Evolutionary conservation across 2,113 vertebrate genomes (phyloP).

Genomic region (Dicerorhinus sumatrensis): DNA sequence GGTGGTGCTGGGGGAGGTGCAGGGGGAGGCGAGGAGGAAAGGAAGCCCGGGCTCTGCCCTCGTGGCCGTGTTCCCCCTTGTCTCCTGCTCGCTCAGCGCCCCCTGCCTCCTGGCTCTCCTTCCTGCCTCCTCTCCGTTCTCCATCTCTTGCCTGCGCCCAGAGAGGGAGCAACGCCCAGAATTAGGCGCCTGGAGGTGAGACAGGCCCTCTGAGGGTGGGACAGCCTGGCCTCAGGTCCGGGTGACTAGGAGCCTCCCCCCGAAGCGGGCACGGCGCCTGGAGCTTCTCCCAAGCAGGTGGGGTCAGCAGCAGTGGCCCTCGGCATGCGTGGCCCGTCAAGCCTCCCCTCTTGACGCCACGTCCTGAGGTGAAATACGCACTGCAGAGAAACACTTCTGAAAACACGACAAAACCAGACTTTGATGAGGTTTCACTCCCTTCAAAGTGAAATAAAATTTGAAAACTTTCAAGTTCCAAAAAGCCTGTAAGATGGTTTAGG

Average conservation of each 20-base stretch:
- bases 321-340: not conserved
- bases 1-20: not conserved
- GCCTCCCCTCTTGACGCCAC: too few relatives aligned
- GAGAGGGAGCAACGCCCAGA: not conserved
- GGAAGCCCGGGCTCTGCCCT: not conserved
- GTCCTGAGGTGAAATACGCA: accelerated
- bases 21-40: too few relatives aligned
- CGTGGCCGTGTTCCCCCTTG: too few relatives aligned
- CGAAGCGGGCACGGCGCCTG: accelerated
- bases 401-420: not conserved
- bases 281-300: not conserved
- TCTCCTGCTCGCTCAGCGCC: not conserved
- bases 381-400: not conserved
- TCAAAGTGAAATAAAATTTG: not conserved
- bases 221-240: not conserved
- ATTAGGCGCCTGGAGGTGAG: not conserved
- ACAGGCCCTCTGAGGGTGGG: not conserved
- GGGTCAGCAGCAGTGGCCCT: not conserved
- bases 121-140: not conserved
- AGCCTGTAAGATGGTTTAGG: not conserved
- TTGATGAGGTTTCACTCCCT: not conserved
- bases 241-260: too few relatives aligned
- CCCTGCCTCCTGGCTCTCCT: not conserved
- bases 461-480: not conserved
- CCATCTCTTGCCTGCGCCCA: not conserved